These are phyloP conservation scores for Premnoplex brunnescens DNA, from an alignment of 2,797 vertebrate genomes.

Conservation along the genomic window DNA sequence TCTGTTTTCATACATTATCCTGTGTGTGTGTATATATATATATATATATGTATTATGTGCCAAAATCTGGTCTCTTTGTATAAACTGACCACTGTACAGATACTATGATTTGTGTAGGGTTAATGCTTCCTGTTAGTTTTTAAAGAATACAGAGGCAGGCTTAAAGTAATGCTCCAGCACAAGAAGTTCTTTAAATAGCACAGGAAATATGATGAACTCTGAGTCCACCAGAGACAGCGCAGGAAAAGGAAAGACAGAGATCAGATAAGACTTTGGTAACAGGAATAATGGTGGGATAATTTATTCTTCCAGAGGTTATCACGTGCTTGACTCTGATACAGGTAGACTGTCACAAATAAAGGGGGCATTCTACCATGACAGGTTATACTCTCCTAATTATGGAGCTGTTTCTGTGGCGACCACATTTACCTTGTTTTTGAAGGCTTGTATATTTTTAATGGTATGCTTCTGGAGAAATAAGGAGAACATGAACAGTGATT, in stretches of 20 bases:
- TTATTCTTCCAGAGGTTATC: background rate
- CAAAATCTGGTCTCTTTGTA: background rate
- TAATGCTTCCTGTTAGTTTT: constrained; percentile 13
- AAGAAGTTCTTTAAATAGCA: constrained; percentile 37
- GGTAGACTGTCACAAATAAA: background rate
- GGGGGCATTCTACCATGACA: background rate
- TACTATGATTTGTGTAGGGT: background rate
- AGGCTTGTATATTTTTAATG: background rate
- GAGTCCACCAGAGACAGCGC: background rate
- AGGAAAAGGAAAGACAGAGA: constrained; percentile 11
- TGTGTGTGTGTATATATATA: background rate
- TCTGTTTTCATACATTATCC: background rate
- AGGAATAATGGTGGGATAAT: background rate
- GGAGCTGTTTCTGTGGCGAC: background rate
- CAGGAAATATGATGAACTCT: constrained; percentile 15
- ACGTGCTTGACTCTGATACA: background rate
- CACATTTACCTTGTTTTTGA: background rate
- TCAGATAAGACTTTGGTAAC: background rate
- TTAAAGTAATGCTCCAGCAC: constrained; percentile 20
- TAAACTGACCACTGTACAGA: background rate
- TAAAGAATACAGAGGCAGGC: background rate
- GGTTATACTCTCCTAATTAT: background rate
- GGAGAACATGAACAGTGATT: background rate
- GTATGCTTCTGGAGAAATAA: background rate
- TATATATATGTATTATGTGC: background rate